Evolutionary conservation across 2,888 invertebrate genomes (phyloP), one percentile per base, ranked within the genome.

Genomic region (Andrena haemorrhoa): DNA sequence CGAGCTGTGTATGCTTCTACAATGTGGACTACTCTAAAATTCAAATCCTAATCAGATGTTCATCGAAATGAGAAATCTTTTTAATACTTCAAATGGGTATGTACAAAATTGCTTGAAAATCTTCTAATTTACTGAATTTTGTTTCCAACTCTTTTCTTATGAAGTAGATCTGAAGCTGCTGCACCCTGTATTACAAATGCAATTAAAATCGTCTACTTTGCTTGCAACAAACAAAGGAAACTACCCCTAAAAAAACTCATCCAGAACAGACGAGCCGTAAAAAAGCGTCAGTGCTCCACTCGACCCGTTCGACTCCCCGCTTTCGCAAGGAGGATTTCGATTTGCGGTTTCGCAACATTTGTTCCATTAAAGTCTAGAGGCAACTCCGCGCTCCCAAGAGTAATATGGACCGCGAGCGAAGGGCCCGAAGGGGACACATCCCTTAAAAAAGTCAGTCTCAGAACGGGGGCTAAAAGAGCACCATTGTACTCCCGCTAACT

Each of bases 321-420:
- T 47, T 23, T 47, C 29, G 23, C 56, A 63, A n/a, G 41, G 68
- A 51, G 76, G 80, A 76, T 65, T 65, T 83, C 84, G 73, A 71
- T 78, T 56, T 75, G 82, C 65, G 81, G 83, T 83, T 58, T 83
- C 83, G 89, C 83, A 89, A 91, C 91, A 91, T 91, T 91, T 91
- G 91, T 91, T 91, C 91, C 90, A 91, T 91, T 91, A 91, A 90
- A 87, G 84, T 88, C 85, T 87, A 88, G 89, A 89, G 88, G 76
- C 84, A 61, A 75, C 64, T 61, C 72, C 68, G 75, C 6, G 64
- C 69, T 87, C 90, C 89, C 90, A 71, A 51, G 89, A 86, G 86
- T 88, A 90, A 90, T 85, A 86, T 72, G 71, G 72, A 60, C 75
- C 79, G 70, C 70, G 74, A 72, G 41, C 69, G 72, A 64, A 87